Base-by-base conservation (phyloP, 1,140 invertebrate genomes). In the Pseudobourletiella spinata region DNA sequence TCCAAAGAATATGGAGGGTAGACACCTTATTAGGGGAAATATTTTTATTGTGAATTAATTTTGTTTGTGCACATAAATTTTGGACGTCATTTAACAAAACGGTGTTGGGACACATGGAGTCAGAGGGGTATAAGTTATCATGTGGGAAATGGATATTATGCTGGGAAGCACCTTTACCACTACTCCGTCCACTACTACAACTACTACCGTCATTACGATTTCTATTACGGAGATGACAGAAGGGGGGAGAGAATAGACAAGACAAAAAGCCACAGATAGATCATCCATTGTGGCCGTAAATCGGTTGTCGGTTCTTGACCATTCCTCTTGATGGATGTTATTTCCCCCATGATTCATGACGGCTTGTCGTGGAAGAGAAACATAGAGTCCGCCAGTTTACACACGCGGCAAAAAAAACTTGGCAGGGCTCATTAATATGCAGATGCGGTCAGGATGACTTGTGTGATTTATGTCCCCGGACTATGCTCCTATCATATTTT, bases 391-490 rank as follows among this genome's bases (percentile, higher is more conserved):
- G 54, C 14, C 24, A 25, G 44, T 52, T 46, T 56, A 62, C 51
- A 58, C 20, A 25, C 26, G 6, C n/a, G 43, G 2, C 14, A 50
- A 50, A 63, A 63, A 63, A 57, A 63, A 46, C 51, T 32, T 51
- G 26, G 56, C 55, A 52, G 26, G 30, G 18, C 55, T 63, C 61
- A 58, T 63, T 63, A 63, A 63, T 63, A 63, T 63, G 61, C 61
- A 63, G 61, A 63, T 63, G 61, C 57, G 30, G 46, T 63, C 29
- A 51, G 51, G 54, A 57, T 54, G 61, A 63, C 61, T 51, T 51
- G 43, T 22, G 61, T 63, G 61, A 63, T 63, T 63, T 63, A 63
- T 63, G 55, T 58, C 61, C 58, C 56, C 58, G 50, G 56, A 63
- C 61, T 57, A n/a, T 63, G 46, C 55, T 56, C 52, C 61, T 35